Percentiles rank a stretch among this genome's conserved stretches.
These are phyloP conservation scores for Ptychobarbus kaznakovi DNA, from an alignment of 2,797 vertebrate species.

Conservation along the genomic window DNA sequence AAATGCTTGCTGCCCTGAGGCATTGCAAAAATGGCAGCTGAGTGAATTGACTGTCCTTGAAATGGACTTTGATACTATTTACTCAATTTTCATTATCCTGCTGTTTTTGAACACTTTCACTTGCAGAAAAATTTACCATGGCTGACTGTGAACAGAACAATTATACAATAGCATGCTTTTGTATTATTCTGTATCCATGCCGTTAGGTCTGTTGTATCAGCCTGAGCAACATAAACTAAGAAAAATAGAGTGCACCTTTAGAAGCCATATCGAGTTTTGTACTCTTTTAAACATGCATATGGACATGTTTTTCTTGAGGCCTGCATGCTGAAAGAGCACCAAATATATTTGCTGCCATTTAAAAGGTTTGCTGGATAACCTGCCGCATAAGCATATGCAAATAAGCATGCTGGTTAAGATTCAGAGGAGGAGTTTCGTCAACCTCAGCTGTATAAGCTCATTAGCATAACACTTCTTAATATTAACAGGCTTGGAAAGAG, in stretches of 20 bases:
- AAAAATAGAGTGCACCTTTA: background rate
- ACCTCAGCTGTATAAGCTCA: constrained; percentile 75
- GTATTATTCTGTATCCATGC: background rate
- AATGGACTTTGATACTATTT: background rate
- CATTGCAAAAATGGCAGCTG: background rate
- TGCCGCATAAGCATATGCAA: constrained; percentile 80
- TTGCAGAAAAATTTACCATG: background rate
- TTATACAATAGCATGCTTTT: constrained; percentile 26
- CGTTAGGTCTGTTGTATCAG: background rate
- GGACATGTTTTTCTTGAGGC: background rate
- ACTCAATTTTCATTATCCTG: background rate
- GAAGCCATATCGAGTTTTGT: constrained; percentile 17
- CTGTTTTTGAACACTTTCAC: constrained; percentile 6
- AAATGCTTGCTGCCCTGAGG: background rate
- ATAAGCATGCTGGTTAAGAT: constrained; percentile 79
- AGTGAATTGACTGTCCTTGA: background rate
- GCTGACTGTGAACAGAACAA: background rate
- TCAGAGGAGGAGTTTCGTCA: constrained; percentile 80
- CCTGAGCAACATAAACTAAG: background rate
- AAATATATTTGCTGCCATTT: constrained; percentile 55
- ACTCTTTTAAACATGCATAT: background rate
- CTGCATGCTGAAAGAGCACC: background rate
- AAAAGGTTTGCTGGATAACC: constrained; percentile 75
- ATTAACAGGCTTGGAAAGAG: constrained; percentile 66
- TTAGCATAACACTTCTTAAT: constrained; percentile 81